These are phyloP conservation scores for Pipistrellus kuhlii DNA, from an alignment of 2,797 vertebrate species.

Conservation along the genomic window DNA sequence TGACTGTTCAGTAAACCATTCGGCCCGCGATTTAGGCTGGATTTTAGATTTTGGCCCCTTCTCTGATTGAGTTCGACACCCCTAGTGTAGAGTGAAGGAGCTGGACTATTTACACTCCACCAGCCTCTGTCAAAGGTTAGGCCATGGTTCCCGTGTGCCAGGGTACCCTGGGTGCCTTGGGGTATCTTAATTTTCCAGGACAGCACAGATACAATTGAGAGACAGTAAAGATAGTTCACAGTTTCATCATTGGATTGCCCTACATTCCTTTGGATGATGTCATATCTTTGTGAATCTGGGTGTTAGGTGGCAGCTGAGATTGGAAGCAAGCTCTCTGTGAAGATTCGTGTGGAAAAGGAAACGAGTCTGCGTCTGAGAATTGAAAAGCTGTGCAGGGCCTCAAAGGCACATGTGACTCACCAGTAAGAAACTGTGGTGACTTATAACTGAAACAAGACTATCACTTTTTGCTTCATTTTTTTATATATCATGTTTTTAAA, in stretches of 20 bases:
- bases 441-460: neutral
- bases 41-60: no score
- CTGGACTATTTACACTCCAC: neutral
- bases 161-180: neutral
- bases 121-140: neutral
- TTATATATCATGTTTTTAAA: neutral
- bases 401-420: neutral
- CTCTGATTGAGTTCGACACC: no score
- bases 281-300: neutral
- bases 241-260: neutral
- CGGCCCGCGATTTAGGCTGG: no score
- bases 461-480: neutral
- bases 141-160: neutral
- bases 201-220: conserved; percentile 2
- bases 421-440: neutral
- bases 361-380: neutral
- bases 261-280: neutral
- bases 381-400: neutral
- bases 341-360: neutral
- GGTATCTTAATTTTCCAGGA: conserved; percentile 15
- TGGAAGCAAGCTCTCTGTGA: neutral
- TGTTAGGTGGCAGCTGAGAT: neutral
- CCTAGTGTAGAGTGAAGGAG: neutral
- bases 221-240: neutral
- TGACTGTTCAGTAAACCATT: no score